These are phyloP conservation scores for Coregonus ussuriensis DNA, from an alignment of 2,797 vertebrate genomes.

Conservation along the genomic window DNA sequence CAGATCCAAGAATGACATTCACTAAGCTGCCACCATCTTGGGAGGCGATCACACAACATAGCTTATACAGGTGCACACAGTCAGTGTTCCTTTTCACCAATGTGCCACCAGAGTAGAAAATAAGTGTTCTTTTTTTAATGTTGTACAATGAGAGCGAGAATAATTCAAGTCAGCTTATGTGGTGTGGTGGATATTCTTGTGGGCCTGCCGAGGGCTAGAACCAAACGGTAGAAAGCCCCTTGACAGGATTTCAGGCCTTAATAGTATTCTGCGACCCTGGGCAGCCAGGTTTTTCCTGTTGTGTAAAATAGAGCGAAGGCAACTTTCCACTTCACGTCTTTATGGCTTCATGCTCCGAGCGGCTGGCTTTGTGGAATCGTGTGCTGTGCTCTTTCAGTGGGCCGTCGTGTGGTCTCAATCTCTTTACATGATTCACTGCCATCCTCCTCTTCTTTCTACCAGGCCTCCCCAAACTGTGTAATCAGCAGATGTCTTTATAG, in stretches of 20 bases:
- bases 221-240: conserved; percentile 55
- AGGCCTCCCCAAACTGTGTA: conserved; percentile 75
- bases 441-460: conserved; percentile 58
- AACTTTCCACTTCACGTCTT: conserved; percentile 65
- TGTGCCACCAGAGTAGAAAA: conserved; percentile 24
- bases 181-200: conserved; percentile 33
- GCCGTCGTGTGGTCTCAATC: conserved; percentile 68
- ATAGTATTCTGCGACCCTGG: conserved; percentile 63
- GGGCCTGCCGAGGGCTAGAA: conserved; percentile 41
- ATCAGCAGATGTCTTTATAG: conserved; percentile 82
- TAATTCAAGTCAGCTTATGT: conserved; percentile 27
- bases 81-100: conserved; percentile 35
- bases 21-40: conserved; percentile 39
- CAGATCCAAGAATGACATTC: conserved; percentile 39
- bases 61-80: conserved; percentile 30
- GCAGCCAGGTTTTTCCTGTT: conserved; percentile 58
- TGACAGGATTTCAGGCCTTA: conserved; percentile 60
- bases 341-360: conserved; percentile 62
- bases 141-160: conserved; percentile 42
- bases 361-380: conserved; percentile 65
- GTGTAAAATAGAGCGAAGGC: conserved; percentile 63
- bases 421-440: conserved; percentile 72
- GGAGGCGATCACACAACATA: conserved; percentile 25
- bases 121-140: conserved; percentile 29
- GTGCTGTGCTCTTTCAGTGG: conserved; percentile 66